phyloP scores from a whole-genome alignment of 2,113 vertebrate genomes.

The Andinoacara biseriatus region DNA sequence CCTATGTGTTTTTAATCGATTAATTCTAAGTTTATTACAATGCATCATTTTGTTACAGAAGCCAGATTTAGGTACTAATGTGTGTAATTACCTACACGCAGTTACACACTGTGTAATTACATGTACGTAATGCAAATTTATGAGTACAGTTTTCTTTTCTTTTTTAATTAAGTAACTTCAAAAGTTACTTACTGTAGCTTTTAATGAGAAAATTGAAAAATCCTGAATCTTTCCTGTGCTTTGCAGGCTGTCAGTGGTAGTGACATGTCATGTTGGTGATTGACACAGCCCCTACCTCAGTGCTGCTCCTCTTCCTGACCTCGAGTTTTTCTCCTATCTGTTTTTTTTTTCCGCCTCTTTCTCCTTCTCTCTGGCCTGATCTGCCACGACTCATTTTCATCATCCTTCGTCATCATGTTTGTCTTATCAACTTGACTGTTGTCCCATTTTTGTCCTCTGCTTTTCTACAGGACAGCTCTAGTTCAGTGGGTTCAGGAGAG shows the following conservation, averaged over 20 bases:
- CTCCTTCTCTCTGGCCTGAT: conserved; percentile 15
- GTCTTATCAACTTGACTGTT: background rate
- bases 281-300: conserved; percentile 28
- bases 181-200: no score
- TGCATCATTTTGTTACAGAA: no score
- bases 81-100: no score
- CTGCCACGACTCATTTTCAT: conserved; percentile 22
- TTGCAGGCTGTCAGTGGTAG: conserved; percentile 31
- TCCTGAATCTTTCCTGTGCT: conserved; percentile 50
- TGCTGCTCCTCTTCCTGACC: conserved; percentile 33
- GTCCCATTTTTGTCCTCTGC: background rate
- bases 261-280: conserved; percentile 26
- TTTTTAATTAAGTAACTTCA: no score
- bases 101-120: no score
- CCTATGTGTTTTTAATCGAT: no score
- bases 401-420: background rate
- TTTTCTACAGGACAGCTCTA: conserved; percentile 87
- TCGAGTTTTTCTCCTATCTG: conserved; percentile 21
- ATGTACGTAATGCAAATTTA: no score
- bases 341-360: conserved; percentile 22
- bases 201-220: background rate
- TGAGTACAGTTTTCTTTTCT: no score
- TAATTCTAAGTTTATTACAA: no score
- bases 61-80: no score
- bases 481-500: conserved; percentile 92